Conservation (phyloP, 1,140 invertebrate genomes). For the Drosophila lacertosa region DNA sequence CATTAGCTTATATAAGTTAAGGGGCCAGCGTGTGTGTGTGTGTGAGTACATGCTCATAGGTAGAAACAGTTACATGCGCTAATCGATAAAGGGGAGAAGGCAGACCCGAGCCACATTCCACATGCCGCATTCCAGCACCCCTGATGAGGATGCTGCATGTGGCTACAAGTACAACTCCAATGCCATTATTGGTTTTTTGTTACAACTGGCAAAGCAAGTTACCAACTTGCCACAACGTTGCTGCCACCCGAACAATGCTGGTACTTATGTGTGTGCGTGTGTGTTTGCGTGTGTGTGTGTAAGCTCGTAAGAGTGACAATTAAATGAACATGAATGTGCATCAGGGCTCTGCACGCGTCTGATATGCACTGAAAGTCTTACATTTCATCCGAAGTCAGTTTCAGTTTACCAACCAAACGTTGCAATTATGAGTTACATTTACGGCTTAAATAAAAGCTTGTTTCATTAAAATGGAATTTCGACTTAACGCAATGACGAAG, state of each 20-base stretch:
- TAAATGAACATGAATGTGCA: constrained; percentile 35
- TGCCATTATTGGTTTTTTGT: constrained; percentile 52
- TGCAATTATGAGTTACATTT: constrained; percentile 28
- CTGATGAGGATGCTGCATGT: constrained; percentile 39
- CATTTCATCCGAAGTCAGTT: constrained; percentile 31
- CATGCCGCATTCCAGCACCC: not conserved
- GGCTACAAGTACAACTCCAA: constrained; percentile 33
- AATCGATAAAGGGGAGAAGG: constrained; percentile 55
- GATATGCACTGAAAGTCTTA: constrained; percentile 35
- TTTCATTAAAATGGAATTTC: constrained; percentile 21
- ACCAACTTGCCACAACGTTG: constrained; percentile 36
- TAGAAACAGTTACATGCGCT: constrained; percentile 63
- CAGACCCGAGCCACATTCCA: not conserved
- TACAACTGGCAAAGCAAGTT: constrained; percentile 40
- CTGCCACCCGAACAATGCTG: constrained; percentile 23
- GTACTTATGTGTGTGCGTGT: not conserved
- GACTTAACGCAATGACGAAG: no score
- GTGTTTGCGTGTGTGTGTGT: constrained; percentile 3
- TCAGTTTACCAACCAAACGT: constrained; percentile 12
- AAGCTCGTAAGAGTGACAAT: constrained; percentile 33
- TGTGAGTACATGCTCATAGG: constrained; percentile 20
- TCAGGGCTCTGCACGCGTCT: constrained; percentile 14
- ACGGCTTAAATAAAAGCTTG: not conserved
- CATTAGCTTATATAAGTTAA: constrained; percentile 35
- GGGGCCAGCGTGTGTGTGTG: not conserved